These are phyloP conservation scores for Dunckerocampus dactyliophorus DNA, from an alignment of 2,113 vertebrate species.

Conservation along the genomic window DNA sequence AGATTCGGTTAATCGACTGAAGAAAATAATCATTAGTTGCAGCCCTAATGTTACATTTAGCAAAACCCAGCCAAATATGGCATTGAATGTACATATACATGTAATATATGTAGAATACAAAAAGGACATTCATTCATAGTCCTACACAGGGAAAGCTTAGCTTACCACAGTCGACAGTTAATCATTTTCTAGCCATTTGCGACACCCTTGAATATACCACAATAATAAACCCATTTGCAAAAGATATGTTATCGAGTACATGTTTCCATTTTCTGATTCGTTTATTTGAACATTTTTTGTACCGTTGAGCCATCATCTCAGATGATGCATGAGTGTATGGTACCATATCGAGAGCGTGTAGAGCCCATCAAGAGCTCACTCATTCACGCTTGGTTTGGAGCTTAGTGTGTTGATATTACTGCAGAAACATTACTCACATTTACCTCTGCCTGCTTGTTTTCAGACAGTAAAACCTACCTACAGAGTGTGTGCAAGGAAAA, in stretches of 20 bases:
- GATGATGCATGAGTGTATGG: conserved; percentile 30
- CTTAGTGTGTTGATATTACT: conserved; percentile 68
- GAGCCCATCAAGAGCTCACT: conserved; percentile 42
- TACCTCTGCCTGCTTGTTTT: conserved; percentile 58
- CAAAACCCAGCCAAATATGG: too few species aligned
- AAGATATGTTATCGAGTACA: conserved; percentile 1
- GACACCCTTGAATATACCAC: neutral
- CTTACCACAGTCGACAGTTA: neutral
- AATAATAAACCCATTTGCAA: conserved; percentile 6
- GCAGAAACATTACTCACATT: conserved; percentile 54
- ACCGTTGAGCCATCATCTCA: conserved; percentile 21
- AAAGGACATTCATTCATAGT: neutral
- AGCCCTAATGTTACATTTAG: too few species aligned
- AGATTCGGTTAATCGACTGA: too few species aligned
- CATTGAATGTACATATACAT: too few species aligned
- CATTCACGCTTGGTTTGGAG: conserved; percentile 53
- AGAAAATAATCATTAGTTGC: too few species aligned
- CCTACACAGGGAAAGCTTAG: neutral
- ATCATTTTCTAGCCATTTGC: neutral
- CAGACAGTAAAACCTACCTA: conserved; percentile 31
- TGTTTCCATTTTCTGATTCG: neutral
- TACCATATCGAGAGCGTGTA: conserved; percentile 16
- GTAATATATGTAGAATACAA: too few species aligned
- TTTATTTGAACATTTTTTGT: conserved; percentile 3
- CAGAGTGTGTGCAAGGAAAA: conserved; percentile 21